Evolutionary conservation across 2,888 invertebrate genomes (phyloP).

Genomic region (Euzetes globulus): DNA sequence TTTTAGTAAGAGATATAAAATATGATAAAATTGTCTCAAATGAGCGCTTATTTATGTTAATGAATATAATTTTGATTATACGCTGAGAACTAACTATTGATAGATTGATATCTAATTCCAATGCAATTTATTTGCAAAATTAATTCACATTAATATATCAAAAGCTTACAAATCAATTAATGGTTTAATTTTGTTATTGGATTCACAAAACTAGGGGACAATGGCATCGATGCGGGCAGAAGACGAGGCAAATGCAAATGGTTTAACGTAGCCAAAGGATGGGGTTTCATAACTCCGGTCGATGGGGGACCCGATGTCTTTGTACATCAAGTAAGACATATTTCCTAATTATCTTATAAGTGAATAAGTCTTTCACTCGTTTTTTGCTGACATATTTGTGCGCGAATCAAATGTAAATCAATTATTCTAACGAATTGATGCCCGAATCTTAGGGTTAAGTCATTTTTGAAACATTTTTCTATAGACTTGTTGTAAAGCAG

Average conservation of each 20-base stretch:
- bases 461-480: too few species aligned
- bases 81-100: too few species aligned
- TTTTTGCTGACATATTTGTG: too few species aligned
- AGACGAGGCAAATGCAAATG: constrained; percentile 80
- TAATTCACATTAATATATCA: background rate
- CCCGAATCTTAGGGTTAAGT: too few species aligned
- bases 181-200: too few species aligned
- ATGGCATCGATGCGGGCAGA: constrained; percentile 42
- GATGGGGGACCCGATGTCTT: constrained; percentile 85
- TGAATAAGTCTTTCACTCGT: too few species aligned
- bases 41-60: background rate
- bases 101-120: too few species aligned
- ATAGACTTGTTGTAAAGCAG: background rate
- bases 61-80: too few species aligned
- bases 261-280: constrained; percentile 92
- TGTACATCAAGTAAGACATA: constrained; percentile 72
- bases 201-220: background rate
- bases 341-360: background rate
- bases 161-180: background rate
- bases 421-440: too few species aligned
- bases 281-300: constrained; percentile 86
- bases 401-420: too few species aligned
- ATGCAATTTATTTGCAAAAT: too few species aligned
- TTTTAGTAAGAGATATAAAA: background rate
- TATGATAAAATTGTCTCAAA: background rate